phyloP scores from a whole-genome alignment of 2,888 invertebrate genomes.

The Vannuccia rotundouncinata region DNA sequence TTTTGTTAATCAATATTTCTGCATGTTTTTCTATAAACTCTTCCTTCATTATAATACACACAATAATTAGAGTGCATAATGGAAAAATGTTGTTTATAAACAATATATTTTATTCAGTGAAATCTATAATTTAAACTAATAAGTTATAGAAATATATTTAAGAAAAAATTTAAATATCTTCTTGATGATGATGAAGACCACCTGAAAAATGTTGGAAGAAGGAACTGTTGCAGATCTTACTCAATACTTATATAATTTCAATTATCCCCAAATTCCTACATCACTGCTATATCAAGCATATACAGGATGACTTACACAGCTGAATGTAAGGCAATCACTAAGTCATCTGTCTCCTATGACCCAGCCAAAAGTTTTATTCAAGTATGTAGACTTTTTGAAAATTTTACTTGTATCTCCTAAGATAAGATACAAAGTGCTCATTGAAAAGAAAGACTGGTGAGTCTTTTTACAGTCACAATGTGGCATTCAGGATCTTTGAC shows the following conservation, averaged over 20 bases:
- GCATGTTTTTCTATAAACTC: not conserved
- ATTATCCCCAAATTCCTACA: conserved; percentile 14
- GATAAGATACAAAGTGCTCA: conserved; percentile 2
- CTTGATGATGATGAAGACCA: conserved; percentile 13
- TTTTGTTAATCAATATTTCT: not conserved
- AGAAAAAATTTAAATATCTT: conserved; percentile 6
- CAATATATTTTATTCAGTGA: not conserved
- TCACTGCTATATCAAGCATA: not conserved
- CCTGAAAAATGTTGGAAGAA: conserved; percentile 9
- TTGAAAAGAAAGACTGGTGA: not conserved
- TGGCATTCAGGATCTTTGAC: conserved; percentile 16
- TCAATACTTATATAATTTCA: conserved; percentile 6
- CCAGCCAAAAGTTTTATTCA: not conserved
- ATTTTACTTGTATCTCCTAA: not conserved
- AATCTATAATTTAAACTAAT: not conserved
- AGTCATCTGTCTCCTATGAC: conserved; percentile 1
- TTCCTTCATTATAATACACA: not conserved
- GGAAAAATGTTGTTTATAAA: no score
- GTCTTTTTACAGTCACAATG: not conserved
- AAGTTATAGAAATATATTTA: not conserved
- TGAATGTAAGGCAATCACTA: not conserved
- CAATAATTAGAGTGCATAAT: not conserved
- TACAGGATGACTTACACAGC: not conserved
- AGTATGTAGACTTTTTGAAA: not conserved
- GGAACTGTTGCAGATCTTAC: conserved; percentile 22